A percentile compares a stretch with the other conserved stretches of the same genome.
These are phyloP conservation scores for Asbolus verrucosus DNA, from an alignment of 1,140 invertebrate genomes.

Conservation along the genomic window DNA sequence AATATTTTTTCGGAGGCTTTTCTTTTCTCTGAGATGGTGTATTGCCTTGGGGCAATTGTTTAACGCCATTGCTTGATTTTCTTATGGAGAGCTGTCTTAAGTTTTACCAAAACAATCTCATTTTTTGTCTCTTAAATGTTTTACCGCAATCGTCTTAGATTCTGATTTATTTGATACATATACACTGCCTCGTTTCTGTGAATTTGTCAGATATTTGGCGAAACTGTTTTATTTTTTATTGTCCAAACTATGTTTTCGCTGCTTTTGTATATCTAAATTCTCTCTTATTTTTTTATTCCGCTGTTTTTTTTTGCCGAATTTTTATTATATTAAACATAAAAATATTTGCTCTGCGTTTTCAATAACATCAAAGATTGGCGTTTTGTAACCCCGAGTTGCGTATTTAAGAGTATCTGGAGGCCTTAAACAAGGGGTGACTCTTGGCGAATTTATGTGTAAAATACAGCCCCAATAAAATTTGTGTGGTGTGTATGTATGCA, in stretches of 20 bases:
- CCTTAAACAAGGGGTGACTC: conserved; percentile 7
- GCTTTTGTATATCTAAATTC: conserved; percentile 5
- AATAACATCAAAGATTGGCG: conserved; percentile 19
- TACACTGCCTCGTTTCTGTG: conserved; percentile 1
- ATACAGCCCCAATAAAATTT: conserved; percentile 2
- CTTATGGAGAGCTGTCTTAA: conserved; percentile 1
- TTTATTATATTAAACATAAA: conserved; percentile 14
- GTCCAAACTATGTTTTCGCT: not conserved
- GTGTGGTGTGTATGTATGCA: conserved; percentile 17
- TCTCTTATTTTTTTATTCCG: not conserved
- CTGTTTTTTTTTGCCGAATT: conserved; percentile 2
- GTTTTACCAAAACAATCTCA: conserved; percentile 1
- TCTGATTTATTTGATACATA: conserved; percentile 24
- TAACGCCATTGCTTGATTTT: conserved; percentile 21
- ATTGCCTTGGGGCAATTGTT: conserved; percentile 6
- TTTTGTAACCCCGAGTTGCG: conserved; percentile 1
- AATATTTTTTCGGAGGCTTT: conserved; percentile 15
- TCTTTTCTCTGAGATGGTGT: no score
- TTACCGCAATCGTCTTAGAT: conserved; percentile 7
- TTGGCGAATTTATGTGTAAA: not conserved
- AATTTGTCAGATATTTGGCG: conserved; percentile 1
- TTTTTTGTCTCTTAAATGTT: not conserved
- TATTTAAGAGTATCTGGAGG: conserved; percentile 2
- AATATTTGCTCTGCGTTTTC: conserved; percentile 16
- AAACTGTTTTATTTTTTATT: conserved; percentile 18